Evolutionary conservation across 1,140 invertebrate genomes (phyloP), one percentile per base, ranked within the genome.

Genomic region (Lepidurus couesii): DNA sequence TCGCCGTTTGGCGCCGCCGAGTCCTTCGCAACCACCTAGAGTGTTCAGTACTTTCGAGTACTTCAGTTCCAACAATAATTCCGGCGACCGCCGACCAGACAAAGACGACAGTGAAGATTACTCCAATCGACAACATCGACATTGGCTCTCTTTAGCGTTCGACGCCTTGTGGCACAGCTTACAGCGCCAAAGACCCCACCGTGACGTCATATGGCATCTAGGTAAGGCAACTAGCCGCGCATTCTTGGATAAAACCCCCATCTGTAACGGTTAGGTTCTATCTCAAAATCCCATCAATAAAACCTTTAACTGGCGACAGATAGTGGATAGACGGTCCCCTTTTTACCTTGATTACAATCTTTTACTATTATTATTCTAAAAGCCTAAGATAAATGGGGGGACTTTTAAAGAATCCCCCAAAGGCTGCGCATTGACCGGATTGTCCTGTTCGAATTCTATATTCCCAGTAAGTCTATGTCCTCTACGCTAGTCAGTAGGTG

Each of bases 161-260:
- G 78, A 79, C 45, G 73, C 26, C 24, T 79, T 74, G 43, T 75
- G 74, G 45, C 34, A 73, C 45, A 74, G 44, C 21, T 79, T 79
- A 44, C 78, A 75, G 13, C 74, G 73, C 34, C 44, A 73, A 34
- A 73, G 78, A 44, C 78, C 78, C n/a, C 65, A 79, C 1, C 78
- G 78, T 79, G 78, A 79, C 74, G 78, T 79, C 74, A 79, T 79
- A 26, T 79, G 78, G 78, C 73, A 75, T 16, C 42, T 79, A 74
- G 78, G 78, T 79, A 75, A 78, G 77, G n/a, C 43, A 76, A 47
- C 26, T 26, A 34, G 74, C 34, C 6, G 21, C 42, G 13, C 42
- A 1, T 13, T 21, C n/a, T 75, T 75, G 10, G 34, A 42, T 42
- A 13, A 42, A 16, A 42, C 1, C 4, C 3, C 5, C 16, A 75